Conservation (phyloP, 2,797 vertebrate genomes). For the Heliangelus exortis region DNA sequence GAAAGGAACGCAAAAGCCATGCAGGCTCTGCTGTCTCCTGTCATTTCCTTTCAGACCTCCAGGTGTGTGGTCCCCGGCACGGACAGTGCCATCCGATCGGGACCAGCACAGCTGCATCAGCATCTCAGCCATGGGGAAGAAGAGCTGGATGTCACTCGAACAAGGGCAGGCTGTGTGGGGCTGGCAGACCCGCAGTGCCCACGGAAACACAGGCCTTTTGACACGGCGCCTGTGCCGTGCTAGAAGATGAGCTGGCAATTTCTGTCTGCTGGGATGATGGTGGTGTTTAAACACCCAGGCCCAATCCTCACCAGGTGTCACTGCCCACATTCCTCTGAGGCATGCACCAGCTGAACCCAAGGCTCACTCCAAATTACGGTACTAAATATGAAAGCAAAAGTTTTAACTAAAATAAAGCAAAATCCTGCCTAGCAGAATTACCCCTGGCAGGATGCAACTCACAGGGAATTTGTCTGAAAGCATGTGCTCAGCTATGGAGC, state of each 20-base stretch:
- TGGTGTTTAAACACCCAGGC: neutral
- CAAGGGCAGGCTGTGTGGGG: conserved; percentile 51
- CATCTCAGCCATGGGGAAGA: conserved; percentile 16
- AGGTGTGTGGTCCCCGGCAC: conserved; percentile 5
- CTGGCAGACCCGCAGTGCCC: conserved; percentile 13
- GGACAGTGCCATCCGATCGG: neutral
- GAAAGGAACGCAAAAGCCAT: conserved; percentile 3
- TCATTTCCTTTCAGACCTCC: conserved; percentile 36
- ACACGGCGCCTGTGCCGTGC: neutral
- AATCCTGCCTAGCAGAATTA: neutral
- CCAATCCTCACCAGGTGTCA: neutral
- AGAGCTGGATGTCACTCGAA: conserved; percentile 13
- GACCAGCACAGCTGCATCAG: conserved; percentile 53
- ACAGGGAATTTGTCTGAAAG: neutral
- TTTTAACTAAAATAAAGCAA: neutral
- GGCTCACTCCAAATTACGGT: neutral
- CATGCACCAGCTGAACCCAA: neutral
- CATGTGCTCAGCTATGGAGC: neutral
- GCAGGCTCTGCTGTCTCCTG: neutral
- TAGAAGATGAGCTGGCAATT: conserved; percentile 43
- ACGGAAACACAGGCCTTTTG: conserved; percentile 8
- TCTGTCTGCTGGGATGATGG: neutral
- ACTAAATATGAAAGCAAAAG: neutral
- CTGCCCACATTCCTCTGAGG: neutral
- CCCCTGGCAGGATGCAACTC: neutral